A percentile compares a stretch with the other conserved stretches of the same genome.
Evolutionary conservation across 2,888 invertebrate genomes (phyloP).

Genomic region (Acleris literana): DNA sequence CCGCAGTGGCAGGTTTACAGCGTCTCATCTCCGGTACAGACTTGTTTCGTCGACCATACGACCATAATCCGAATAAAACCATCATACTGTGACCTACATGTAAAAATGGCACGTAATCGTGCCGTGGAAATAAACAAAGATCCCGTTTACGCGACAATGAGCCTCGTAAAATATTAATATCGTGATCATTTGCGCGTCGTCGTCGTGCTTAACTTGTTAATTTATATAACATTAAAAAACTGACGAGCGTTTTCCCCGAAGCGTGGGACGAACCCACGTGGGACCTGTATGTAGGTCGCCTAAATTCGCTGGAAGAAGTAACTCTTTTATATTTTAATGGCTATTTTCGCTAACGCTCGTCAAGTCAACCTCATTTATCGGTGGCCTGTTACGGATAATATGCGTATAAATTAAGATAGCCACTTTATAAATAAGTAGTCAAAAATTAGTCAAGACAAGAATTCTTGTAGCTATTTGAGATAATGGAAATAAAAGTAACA

Average conservation of each 20-base stretch:
- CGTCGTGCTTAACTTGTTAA: conserved; percentile 56
- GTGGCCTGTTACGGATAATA: conserved; percentile 8
- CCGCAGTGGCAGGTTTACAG: no score
- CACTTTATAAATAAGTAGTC: no score
- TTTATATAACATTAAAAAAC: conserved; percentile 63
- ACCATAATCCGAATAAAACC: no score
- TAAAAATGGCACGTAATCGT: neutral
- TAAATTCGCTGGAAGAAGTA: conserved; percentile 52
- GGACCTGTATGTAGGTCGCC: conserved; percentile 61
- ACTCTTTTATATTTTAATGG: conserved; percentile 38
- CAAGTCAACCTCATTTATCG: conserved; percentile 39
- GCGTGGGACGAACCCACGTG: conserved; percentile 58
- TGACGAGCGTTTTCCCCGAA: conserved; percentile 69
- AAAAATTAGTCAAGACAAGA: no score
- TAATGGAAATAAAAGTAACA: no score
- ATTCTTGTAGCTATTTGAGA: no score
- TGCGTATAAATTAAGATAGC: no score
- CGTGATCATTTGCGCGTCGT: conserved; percentile 24
- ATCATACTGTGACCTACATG: neutral
- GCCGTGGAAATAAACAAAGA: conserved; percentile 1
- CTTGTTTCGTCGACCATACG: no score
- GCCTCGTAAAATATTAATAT: conserved; percentile 11
- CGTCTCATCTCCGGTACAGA: no score
- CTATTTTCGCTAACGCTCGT: conserved; percentile 45
- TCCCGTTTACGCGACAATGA: conserved; percentile 13